Base-by-base conservation (phyloP, 2,888 invertebrate genomes). In the Aspidiotus rigidus region DNA sequence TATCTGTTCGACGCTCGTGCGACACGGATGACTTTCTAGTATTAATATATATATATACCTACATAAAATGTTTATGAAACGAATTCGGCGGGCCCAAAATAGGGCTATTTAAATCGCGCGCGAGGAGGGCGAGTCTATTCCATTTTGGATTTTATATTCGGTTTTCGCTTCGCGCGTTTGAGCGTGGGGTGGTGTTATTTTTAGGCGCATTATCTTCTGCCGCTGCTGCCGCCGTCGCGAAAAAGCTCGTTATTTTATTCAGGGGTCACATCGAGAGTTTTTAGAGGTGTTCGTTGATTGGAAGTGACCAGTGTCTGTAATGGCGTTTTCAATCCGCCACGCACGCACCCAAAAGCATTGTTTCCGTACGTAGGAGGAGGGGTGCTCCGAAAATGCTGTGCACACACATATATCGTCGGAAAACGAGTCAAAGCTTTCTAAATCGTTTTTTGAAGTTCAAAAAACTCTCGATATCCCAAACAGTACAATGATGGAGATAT, bases 221-320 rank as follows among this genome's bases (percentile, higher is more conserved):
- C 28, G 60, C 28, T 40, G 40, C 28, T 28, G 28, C 28, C 5
- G 5, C 28, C 28, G 28, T 28, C 28, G 28, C 15, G 57, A 57
- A 44, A 66, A 66, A 66, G 66, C 66, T 66, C 66, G 66, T 66
- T 66, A 66, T 64, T 57, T 64, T 64, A 64, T 66, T 66, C 59
- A 66, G 60, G 66, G 66, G 66, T 57, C 66, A 57, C 53, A n/a
- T n/a, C 49, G 39, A 39, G 59, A 59, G 59, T 59, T 57, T 66
- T 66, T 66, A 49, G 57, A 66, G 66, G 66, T 66, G 66, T 66
- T 66, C 66, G 66, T 66, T 66, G 66, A 66, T 66, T 66, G 66
- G 66, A 66, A 59, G 66, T 66, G 66, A 59, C 66, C 59, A 59
- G 66, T 66, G 66, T 66, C 66, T 59, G 56, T 66, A 66, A 66